These are phyloP conservation scores for mouse (Mus musculus) DNA, from an alignment of 2,113 vertebrate genomes.

Conservation along the genomic window GRCm39 chr6:61591501-61592000, in stretches of 20 bases:
- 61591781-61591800: not conserved
- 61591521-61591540: not conserved
- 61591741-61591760: not conserved
- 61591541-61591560: not conserved
- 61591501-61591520: not conserved
- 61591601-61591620: not conserved
- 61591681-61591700: not conserved
- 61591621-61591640: not conserved
- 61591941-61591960: not conserved
- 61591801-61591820: not conserved
- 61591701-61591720: not conserved
- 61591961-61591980: not conserved
- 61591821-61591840: not conserved
- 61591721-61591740: not conserved
- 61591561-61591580: not conserved
- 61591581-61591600: not conserved
- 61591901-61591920: not conserved
- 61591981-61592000: not conserved
- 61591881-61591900: slow-evolving; percentile 33
- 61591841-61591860: not conserved
- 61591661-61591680: not conserved
- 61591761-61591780: not conserved
- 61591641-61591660: not conserved
- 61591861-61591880: not conserved
- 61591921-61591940: not conserved